Base-by-base conservation (phyloP, 1,140 invertebrate genomes). In the Littorina saxatilis region DNA sequence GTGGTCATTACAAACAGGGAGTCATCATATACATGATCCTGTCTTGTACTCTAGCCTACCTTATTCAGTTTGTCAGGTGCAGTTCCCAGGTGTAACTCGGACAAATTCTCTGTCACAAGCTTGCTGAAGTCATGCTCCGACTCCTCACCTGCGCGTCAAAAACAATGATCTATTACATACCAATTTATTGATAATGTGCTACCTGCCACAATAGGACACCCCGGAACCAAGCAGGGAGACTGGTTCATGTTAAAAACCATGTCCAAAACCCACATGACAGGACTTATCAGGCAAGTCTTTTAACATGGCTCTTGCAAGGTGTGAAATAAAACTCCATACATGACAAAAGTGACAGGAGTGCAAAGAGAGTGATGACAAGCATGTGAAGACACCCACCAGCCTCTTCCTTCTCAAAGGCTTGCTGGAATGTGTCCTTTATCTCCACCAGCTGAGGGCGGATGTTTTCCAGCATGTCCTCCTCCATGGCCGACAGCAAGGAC, bases 351-450 rank as follows among this genome's bases (percentile, higher is more conserved):
- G n/a, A n/a, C n/a, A n/a, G n/a, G n/a, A n/a, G n/a, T n/a, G n/a
- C n/a, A n/a, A n/a, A n/a, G n/a, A n/a, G n/a, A n/a, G n/a, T n/a
- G n/a, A n/a, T n/a, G n/a, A n/a, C n/a, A n/a, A n/a, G n/a, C n/a
- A n/a, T n/a, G n/a, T n/a, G n/a, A n/a, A n/a, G n/a, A n/a, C n/a
- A 40, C 68, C 68, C 23, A 40, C 68, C 68, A 17, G 39, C 1
- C 40, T 72, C 68, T 37, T 40, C 37, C 29, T 63, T 81, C 2
- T 94, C 94, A 82, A 96, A 91, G 85, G 96, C 95, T n/a, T 96
- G 95, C 80, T 96, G 94, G 83, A 97, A 93, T 2, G 95, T 96
- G 88, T 96, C 95, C 89, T 96, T 95, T n/a, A 96, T 92, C 92
- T 32, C 95, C 90, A 77, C 95, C 94, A 70, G 94, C 91, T 1